These are phyloP conservation scores for Sarcophilus harrisii DNA, from an alignment of 2,797 vertebrate species.

Conservation along the genomic window DNA sequence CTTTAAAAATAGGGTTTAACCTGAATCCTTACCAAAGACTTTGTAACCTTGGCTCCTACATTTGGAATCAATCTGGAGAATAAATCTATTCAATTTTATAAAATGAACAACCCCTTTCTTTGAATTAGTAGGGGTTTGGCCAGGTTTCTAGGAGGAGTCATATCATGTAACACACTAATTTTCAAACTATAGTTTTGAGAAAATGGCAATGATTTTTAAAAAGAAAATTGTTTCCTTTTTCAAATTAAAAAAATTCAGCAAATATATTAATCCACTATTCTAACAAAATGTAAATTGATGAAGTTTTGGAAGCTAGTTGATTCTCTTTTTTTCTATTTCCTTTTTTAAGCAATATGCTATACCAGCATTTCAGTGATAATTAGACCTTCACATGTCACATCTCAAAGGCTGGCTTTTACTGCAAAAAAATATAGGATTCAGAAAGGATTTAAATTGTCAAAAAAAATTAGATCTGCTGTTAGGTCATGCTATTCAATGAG, in stretches of 20 bases:
- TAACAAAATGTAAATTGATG: background rate
- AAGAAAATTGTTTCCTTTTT: background rate
- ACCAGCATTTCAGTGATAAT: slow-evolving; percentile 50
- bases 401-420: slow-evolving; percentile 59
- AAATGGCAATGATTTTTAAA: background rate
- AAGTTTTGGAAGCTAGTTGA: slow-evolving; percentile 13
- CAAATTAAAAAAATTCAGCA: background rate
- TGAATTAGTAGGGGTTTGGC: background rate
- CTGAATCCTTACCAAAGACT: background rate
- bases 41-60: background rate
- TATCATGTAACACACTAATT: slow-evolving; percentile 2
- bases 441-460: slow-evolving; percentile 73
- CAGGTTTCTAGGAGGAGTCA: background rate
- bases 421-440: slow-evolving; percentile 61
- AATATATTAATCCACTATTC: background rate
- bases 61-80: background rate
- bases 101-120: background rate
- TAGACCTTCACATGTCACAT: slow-evolving; percentile 47
- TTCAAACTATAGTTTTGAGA: background rate
- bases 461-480: slow-evolving; percentile 59
- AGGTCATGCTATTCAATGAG: background rate
- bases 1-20: background rate
- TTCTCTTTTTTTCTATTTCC: slow-evolving; percentile 24
- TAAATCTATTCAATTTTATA: background rate
- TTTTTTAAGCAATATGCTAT: slow-evolving; percentile 2